phyloP scores from a whole-genome alignment of 1,140 invertebrate species.

The Temnothorax longispinosus region DNA sequence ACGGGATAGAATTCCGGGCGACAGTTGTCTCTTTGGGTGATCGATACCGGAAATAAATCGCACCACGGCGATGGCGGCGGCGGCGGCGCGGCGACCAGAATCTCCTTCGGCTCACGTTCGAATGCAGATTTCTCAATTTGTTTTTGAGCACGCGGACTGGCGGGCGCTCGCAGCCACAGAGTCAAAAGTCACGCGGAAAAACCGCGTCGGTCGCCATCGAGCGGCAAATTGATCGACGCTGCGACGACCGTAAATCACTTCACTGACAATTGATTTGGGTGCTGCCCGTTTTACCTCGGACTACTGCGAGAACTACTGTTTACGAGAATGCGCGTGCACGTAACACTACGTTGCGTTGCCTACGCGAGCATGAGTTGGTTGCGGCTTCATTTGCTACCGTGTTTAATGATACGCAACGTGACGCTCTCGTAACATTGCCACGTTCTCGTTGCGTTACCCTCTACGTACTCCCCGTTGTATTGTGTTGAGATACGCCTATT shows the following conservation, averaged over 20 bases:
- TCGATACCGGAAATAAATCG: conserved; percentile 38
- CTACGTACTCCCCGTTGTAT: not conserved
- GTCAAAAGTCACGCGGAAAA: not conserved
- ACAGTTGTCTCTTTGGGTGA: conserved; percentile 17
- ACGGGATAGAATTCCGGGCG: not conserved
- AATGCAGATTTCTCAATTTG: conserved; percentile 52
- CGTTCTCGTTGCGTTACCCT: conserved; percentile 26
- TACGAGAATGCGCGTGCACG: conserved; percentile 48
- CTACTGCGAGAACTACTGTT: conserved; percentile 49
- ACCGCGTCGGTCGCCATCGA: conserved; percentile 31
- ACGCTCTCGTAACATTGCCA: conserved; percentile 49
- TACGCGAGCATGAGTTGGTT: not conserved
- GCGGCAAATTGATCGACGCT: conserved; percentile 71
- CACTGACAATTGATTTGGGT: conserved; percentile 72
- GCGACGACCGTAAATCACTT: conserved; percentile 72
- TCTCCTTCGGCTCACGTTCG: conserved; percentile 24
- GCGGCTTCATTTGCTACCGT: conserved; percentile 42
- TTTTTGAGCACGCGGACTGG: conserved; percentile 58
- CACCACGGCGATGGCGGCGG: no score
- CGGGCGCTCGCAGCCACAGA: conserved; percentile 10
- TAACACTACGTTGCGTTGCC: conserved; percentile 34
- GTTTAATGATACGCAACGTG: conserved; percentile 56
- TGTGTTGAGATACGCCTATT: not conserved
- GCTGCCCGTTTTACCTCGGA: conserved; percentile 66
- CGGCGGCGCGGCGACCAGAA: not conserved